phyloP scores from a whole-genome alignment of 1,140 invertebrate species.

The Mactra quadrangularis region DNA sequence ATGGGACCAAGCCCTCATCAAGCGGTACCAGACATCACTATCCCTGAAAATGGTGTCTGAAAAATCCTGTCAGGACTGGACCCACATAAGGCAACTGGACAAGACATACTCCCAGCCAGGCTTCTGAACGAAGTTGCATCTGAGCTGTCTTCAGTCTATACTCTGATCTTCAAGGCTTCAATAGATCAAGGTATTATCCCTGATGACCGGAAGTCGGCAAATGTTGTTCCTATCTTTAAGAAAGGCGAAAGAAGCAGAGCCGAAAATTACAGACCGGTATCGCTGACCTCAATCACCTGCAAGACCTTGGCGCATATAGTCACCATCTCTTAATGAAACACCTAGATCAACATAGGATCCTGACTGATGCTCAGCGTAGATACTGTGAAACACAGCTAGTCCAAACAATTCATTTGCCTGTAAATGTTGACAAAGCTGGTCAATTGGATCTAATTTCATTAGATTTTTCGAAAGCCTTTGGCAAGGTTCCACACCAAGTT shows the following conservation, averaged over 20 bases:
- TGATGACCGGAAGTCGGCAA: conserved; percentile 31
- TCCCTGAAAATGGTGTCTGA: conserved; percentile 12
- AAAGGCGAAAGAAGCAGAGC: conserved; percentile 54
- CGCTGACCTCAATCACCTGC: conserved; percentile 48
- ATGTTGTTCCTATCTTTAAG: conserved; percentile 56
- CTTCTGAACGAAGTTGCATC: conserved; percentile 38
- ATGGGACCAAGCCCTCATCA: conserved; percentile 6
- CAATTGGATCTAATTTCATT: conserved; percentile 8
- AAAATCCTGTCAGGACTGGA: conserved; percentile 42
- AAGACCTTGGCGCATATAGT: conserved; percentile 64
- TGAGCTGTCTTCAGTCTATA: conserved; percentile 1
- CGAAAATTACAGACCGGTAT: conserved; percentile 50
- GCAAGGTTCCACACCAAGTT: conserved; percentile 4
- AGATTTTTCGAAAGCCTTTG: conserved; percentile 6
- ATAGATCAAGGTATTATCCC: conserved; percentile 24
- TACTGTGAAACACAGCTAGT: conserved; percentile 54
- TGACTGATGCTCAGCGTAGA: conserved; percentile 34
- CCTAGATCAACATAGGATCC: conserved; percentile 23
- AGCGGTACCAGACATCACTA: background rate
- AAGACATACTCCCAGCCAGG: conserved; percentile 41
- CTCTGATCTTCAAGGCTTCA: conserved; percentile 34
- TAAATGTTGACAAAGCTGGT: background rate
- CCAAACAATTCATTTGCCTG: conserved; percentile 5
- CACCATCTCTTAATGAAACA: conserved; percentile 43
- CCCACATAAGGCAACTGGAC: conserved; percentile 47